Base-by-base conservation (phyloP, 2,797 vertebrate genomes). In the Oryzias sinensis region DNA sequence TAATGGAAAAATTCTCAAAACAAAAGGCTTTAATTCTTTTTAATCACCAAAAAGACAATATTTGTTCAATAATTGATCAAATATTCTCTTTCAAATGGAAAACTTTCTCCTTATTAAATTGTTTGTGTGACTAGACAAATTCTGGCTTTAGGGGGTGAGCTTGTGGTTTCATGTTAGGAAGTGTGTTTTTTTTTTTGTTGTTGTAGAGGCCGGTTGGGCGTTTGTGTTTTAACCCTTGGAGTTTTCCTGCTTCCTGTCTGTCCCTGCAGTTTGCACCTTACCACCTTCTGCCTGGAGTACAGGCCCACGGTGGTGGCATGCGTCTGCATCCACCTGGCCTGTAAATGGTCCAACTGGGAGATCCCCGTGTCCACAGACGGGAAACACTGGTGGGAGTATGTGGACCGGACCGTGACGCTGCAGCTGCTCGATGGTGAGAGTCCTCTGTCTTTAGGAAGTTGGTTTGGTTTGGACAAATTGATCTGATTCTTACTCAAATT, bases 271-370 rank as follows among this genome's bases (percentile, higher is more conserved):
- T 93, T 99, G 72, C 97, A 99, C 90, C 95, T 99, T 84, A 99
- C 97, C 62, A 99, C 97, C 2, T 99, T 99, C 93, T 99, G 97
- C 88, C 94, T 98, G 91, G 96, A 99, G 86, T 94, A 99, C 90
- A 94, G 96, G 85, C 97, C 97, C 74, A 97, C 96, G 4, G 96
- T 98, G 42, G 97, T 99, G 69, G 96, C 97, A 6, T 99, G 97
- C 65, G 97, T 99, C 62, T 99, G 97, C 85, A 99, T 99, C 90
- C 97, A 99, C 85, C 92, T 99, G 91, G 97, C 97, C 80, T 99
- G 97, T 80, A 99, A 99, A 84, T 99, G 97, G 97, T 99, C 97
- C 91, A 99, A 98, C 90, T 99, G 97, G 97, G 96, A 98, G 90
- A 99, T 99, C 81, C 97, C 97, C 0, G 96, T 99, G 29, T 99